A percentile compares a stretch with the other conserved stretches of the same genome.
Conservation (phyloP, 2,113 vertebrate genomes). For the Neotoma lepida region DNA sequence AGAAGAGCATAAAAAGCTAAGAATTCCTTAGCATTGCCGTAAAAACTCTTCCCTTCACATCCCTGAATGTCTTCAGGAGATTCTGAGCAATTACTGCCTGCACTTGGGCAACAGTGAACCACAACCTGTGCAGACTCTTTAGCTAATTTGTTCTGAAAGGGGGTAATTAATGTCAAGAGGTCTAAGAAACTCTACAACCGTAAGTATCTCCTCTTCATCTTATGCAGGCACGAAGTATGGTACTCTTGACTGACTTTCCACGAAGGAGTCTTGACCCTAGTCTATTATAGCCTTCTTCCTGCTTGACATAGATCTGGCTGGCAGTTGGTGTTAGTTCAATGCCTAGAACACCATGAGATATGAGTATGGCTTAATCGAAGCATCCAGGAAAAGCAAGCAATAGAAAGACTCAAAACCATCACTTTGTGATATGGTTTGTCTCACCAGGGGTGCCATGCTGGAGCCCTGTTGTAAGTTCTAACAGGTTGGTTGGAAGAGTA, state of each 20-base stretch:
- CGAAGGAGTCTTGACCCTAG: constrained; percentile 10
- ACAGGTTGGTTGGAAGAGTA: not conserved
- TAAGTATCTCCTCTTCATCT: constrained; percentile 22
- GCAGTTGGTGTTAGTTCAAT: constrained; percentile 33
- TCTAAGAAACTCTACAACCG: not conserved
- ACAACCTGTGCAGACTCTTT: not conserved
- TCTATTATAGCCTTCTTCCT: constrained; percentile 52
- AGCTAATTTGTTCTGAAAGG: not conserved
- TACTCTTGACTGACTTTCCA: not conserved
- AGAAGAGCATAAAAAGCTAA: not conserved
- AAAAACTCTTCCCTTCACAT: not conserved
- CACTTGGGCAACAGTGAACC: not conserved
- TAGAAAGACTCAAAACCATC: not conserved
- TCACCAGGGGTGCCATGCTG: not conserved
- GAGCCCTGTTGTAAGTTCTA: not conserved
- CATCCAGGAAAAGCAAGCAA: not conserved
- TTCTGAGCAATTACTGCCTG: not conserved
- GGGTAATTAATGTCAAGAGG: not conserved
- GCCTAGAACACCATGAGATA: not conserved
- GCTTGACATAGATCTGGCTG: constrained; percentile 9
- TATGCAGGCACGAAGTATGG: constrained; percentile 60
- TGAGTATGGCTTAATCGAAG: not conserved
- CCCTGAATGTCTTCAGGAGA: not conserved
- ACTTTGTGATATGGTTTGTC: not conserved
- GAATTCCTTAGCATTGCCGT: not conserved